Evolutionary conservation across 2,888 invertebrate genomes (phyloP), one percentile per base, ranked within the genome.

Genomic region (Idaea dimidiata): DNA sequence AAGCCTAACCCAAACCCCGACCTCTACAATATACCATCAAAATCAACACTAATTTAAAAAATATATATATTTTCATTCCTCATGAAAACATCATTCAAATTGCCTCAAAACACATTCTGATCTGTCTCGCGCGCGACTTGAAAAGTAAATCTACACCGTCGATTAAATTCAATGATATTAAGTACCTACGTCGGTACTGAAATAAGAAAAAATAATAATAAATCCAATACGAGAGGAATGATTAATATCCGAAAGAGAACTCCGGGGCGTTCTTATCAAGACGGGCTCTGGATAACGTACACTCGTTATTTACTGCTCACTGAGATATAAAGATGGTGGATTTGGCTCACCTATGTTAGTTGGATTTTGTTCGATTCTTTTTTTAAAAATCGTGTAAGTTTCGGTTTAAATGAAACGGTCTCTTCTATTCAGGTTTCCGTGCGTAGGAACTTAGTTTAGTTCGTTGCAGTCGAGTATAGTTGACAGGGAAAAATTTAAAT

Each of bases 221-320:
- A 84, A 84, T 82, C 81, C 79, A 72, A 80, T 73, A 74, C 73
- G 77, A 73, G 74, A 70, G 66, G 77, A 66, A 83, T 87, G 88
- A 88, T 87, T 86, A 84, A 88, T 88, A 86, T 82, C 82, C 75
- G 64, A 63, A 66, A 67, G 71, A 69, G 73, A 74, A 74, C 73
- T 79, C 74, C 66, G 70, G 64, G 68, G 71, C 72, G 69, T 71
- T 77, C 77, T 86, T 87, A 87, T 84, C 83, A 74, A 69, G 75
- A 74, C 62, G 43, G 43, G 10, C 3, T 1, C 71, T 60, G 78
- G 78, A 78, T 79, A 79, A 76, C 74, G 68, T 71, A 74, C 77
- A 76, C 73, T 70, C 68, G 76, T 82, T 80, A 81, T 82, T 79
- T 81, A 83, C 74, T 77, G 78, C 73, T 63, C 60, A 54, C 66